Base-by-base conservation (phyloP, 2,888 invertebrate genomes). In the Pheosia gnoma region DNA sequence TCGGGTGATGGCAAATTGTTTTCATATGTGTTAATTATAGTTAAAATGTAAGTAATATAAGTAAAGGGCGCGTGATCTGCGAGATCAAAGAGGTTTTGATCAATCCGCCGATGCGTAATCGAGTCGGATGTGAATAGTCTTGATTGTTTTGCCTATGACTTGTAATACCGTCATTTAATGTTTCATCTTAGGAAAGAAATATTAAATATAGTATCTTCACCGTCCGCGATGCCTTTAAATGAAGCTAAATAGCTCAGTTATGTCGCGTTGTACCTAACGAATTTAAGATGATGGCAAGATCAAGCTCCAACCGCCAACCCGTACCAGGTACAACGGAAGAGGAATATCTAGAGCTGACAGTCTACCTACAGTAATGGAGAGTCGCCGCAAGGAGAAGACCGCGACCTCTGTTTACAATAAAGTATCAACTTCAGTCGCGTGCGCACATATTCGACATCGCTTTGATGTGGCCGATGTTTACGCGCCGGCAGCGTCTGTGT, bases 401-500 rank as follows among this genome's bases (percentile, higher is more conserved):
- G 25, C 25, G 25, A 25, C 25, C 2, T 39, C 55, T 60, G 52
- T 58, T 58, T 13, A 13, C n/a, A 39, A 63, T 59, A 73, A 73
- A 78, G 63, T 68, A 83, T 78, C 85, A 86, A 85, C 78, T 74
- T 25, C 36, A 64, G 58, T 67, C 39, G 67, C 68, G 70, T 53
- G 59, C 59, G 67, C 71, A 67, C 63, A 61, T 59, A 65, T 56
- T 55, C 70, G 63, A 76, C 70, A 69, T 77, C 63, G 67, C 88
- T 92, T 92, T 92, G 91, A 92, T 89, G 89, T 87, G 83, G 87
- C 87, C 87, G 86, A 78, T 92, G 91, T 92, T 91, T 92, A 92
- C 88, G 76, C 74, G 77, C 74, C 73, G 81, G 74, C 79, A 79
- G 81, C 82, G 82, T 79, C 86, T 85, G 88, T 89, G 88, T 88